Evolutionary conservation across 2,113 vertebrate species (phyloP), one percentile per base, ranked within the genome.

Genomic region (Lates calcarifer): DNA sequence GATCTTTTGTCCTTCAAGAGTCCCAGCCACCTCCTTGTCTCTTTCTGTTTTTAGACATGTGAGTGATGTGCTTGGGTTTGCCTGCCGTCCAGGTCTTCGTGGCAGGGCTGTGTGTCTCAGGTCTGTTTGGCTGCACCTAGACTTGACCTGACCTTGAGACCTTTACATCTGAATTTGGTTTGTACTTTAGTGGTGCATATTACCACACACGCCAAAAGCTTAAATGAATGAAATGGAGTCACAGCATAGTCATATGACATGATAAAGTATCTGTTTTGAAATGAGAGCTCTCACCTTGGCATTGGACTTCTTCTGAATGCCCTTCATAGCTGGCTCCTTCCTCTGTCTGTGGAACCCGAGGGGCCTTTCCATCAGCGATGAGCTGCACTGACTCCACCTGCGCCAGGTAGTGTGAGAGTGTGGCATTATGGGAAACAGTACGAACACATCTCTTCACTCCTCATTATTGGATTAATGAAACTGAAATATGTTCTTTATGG

Each of bases 271-370:
- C 6, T 37, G 35, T 1, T 2, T 13, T n/a, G n/a, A 13, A 45
- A 12, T 9, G 9, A 45, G n/a, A 18, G 14, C 1, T 10, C 89
- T 91, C 93, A 99, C 98, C 96, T 96, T 92, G 77, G 98, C 93
- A 20, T 98, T 98, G 83, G 97, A 96, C 85, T 98, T 99, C 91
- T 95, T 99, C 94, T 97, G 98, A 85, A 99, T 99, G 35, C 97
- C 97, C 94, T 99, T 99, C 98, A 8, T 99, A 99, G 3, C 95
- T 98, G 4, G 97, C 98, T 20, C 97, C 98, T 88, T 99, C 96
- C 84, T 97, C 92, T 28, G 96, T 63, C 88, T 99, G 98, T 68
- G 95, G 94, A 74, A 96, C 82, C 3, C 95, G 94, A 71, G 96
- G 95, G 6, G 98, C 98, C 79, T 97, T 97, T 2, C 97, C 96